Base-by-base conservation (phyloP, 2,888 invertebrate genomes). In the Tuberolachnus salignus region DNA sequence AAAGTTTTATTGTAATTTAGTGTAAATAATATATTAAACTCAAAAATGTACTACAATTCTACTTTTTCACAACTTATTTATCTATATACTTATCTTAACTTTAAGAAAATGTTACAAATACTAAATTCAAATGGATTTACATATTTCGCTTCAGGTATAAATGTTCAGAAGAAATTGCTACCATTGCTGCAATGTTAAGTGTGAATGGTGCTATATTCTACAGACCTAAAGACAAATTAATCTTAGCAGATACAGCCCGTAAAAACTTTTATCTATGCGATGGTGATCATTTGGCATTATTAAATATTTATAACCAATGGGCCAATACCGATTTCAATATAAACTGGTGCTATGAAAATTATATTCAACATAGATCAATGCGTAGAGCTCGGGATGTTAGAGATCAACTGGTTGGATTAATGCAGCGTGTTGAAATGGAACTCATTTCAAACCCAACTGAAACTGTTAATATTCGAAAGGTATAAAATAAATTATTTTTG, bases 331-430 rank as follows among this genome's bases (percentile, higher is more conserved):
- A 95, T 83, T 96, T 92, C 86, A 97, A 96, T 42, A 94, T 94
- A 0, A 98, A 98, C 85, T 99, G 99, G 99, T 99, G 99, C 86
- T 97, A 95, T 85, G 99, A 99, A 86, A 98, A 99, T 87, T 99
- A 95, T 84, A 95, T 99, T 83, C 99, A 99, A 84, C 94, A 98
- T 85, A 88, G 89, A 81, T 95, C 95, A 3, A 93, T 98, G 94
- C 97, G 96, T 86, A 88, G 98, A 83, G 97, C 98, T 0, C 88
- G 98, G 73, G 98, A 98, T 87, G 95, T 98, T 0, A 88, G 98
- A 23, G 99, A 99, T 85, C 99, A 99, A 86, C 87, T 99, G 49
- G 95, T 93, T 9, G 95, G 95, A n/a, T n/a, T n/a, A n/a, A n/a
- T n/a, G n/a, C n/a, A n/a, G n/a, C n/a, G n/a, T n/a, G n/a, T n/a